Conservation (phyloP, 1,140 invertebrate genomes). For the Achroia grisella region DNA sequence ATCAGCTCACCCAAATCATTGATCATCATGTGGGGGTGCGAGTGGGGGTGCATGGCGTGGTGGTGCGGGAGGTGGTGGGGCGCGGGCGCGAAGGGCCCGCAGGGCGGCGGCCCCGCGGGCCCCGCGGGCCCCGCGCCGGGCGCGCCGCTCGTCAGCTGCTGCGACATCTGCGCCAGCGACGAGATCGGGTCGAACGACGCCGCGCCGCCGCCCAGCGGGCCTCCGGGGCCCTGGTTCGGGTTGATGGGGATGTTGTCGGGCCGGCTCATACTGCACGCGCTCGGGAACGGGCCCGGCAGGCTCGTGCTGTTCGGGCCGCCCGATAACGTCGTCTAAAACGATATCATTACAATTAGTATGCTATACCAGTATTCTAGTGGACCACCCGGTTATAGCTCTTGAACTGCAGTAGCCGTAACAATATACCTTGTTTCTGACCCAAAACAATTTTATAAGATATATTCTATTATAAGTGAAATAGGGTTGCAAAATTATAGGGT, state of each 20-base stretch:
- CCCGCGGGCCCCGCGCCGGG: constrained; percentile 71
- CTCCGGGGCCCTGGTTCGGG: constrained; percentile 77
- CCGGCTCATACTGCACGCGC: constrained; percentile 69
- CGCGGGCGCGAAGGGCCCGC: constrained; percentile 73
- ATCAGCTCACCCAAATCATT: constrained; percentile 52
- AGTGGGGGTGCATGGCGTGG: constrained; percentile 60
- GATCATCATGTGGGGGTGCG: constrained; percentile 67
- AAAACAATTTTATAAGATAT: no score
- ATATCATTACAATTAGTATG: constrained; percentile 3
- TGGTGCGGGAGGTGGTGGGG: constrained; percentile 66
- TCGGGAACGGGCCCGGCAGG: constrained; percentile 51
- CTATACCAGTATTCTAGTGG: no score
- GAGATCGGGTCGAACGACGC: constrained; percentile 93
- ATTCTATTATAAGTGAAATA: no score
- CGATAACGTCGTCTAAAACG: constrained; percentile 53
- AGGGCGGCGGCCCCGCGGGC: constrained; percentile 66
- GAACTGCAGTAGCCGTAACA: no score
- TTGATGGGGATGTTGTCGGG: constrained; percentile 89
- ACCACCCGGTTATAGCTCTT: no score
- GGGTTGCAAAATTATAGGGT: no score
- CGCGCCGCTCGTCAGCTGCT: constrained; percentile 86
- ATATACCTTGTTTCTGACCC: no score
- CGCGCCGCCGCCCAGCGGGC: constrained; percentile 70
- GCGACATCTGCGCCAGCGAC: constrained; percentile 94
- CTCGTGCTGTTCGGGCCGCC: constrained; percentile 60